Evolutionary conservation across 2,113 vertebrate genomes (phyloP), one percentile per base, ranked within the genome.

Genomic region (Halcyon senegalensis): DNA sequence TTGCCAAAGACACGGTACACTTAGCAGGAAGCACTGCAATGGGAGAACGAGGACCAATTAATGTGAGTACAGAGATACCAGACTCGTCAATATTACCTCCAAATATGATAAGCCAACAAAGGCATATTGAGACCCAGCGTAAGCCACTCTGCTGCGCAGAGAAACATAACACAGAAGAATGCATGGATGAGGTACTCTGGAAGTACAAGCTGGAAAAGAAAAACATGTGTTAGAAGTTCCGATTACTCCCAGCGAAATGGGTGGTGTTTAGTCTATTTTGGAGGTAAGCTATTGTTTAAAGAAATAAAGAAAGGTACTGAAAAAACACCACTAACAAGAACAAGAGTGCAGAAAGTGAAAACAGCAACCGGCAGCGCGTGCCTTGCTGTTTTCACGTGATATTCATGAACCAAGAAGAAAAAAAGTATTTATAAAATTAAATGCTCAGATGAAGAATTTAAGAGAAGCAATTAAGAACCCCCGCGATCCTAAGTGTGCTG

Each of bases 81-180:
- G 87, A 91, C 90, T 70, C 1, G 1, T 51, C 93, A 96, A 55
- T 81, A 97, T 93, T 98, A 99, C 99, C 99, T 99, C 99, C 99
- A 99, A 94, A 99, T 99, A 56, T 99, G 99, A 97, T 99, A 99
- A 64, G 99, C 99, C 98, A 99, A 96, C 96, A 99, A 98, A 7
- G 99, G 99, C 95, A 99, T 97, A 98, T 99, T 99, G 98, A 99
- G 99, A 83, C 98, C 98, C 96, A 99, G 98, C 1, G 99, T 99
- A 78, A 99, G 99, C 99, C 99, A 99, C 97, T 99, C 99, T 72
- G 99, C 98, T 37, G 99, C 99, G 95, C 99, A 99, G 91, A 99
- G 99, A 98, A 99, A 99, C 99, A 99, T 99, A 98, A 99, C 99
- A 85, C 99, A 99, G 99, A 99, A 99, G 99, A 99, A 99, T 89